These are phyloP conservation scores for Netelia virgata DNA, from an alignment of 2,888 invertebrate genomes.

Conservation along the genomic window DNA sequence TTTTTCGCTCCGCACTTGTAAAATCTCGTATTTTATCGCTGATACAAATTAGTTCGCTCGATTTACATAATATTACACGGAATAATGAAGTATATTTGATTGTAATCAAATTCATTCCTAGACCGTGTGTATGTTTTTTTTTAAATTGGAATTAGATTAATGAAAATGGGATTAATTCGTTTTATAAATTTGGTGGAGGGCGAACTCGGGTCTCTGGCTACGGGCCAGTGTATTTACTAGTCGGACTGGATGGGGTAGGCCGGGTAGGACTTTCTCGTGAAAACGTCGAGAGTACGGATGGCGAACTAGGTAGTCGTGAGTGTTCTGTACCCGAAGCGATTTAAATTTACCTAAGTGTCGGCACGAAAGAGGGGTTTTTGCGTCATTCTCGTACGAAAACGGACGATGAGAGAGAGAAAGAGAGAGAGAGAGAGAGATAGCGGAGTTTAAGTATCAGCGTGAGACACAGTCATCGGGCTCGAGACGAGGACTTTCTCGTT, in stretches of 20 bases:
- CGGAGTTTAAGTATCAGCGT: neutral
- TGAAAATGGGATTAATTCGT: too few relatives aligned
- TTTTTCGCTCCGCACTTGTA: neutral
- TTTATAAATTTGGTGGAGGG: neutral
- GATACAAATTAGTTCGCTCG: slow-evolving; percentile 58
- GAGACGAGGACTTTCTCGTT: slow-evolving; percentile 35
- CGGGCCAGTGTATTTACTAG: slow-evolving; percentile 73
- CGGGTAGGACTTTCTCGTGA: slow-evolving; percentile 67
- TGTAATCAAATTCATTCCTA: too few relatives aligned
- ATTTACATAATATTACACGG: too few relatives aligned
- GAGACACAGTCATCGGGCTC: slow-evolving; percentile 35
- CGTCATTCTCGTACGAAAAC: slow-evolving; percentile 78
- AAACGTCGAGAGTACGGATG: slow-evolving; percentile 64
- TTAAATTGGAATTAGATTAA: too few relatives aligned
- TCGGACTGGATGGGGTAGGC: slow-evolving; percentile 43
- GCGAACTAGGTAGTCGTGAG: slow-evolving; percentile 70
- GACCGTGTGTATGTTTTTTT: too few relatives aligned
- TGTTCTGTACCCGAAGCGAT: slow-evolving; percentile 72
- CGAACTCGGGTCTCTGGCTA: slow-evolving; percentile 76
- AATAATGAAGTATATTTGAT: too few relatives aligned
- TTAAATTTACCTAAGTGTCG: slow-evolving; percentile 83
- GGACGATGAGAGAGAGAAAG: slow-evolving; percentile 37
- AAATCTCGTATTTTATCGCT: neutral
- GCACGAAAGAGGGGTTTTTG: slow-evolving; percentile 75
- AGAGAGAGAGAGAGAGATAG: slow-evolving; percentile 33